These are phyloP conservation scores for Steinernema carpocapsae DNA, from an alignment of 2,888 invertebrate species.

Conservation along the genomic window DNA sequence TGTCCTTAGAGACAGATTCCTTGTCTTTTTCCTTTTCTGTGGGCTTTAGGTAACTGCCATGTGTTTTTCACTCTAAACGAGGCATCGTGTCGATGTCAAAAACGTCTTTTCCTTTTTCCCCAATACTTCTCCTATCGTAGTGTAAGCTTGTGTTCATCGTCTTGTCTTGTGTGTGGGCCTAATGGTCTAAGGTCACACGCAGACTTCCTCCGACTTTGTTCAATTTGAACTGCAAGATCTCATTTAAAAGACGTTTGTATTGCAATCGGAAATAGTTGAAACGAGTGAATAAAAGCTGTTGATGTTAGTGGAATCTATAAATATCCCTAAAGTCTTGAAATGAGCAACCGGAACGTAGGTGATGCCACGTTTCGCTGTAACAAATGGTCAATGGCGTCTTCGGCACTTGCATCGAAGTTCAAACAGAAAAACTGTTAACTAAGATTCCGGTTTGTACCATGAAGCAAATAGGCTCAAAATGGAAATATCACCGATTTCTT, in stretches of 20 bases:
- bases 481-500: too few species aligned
- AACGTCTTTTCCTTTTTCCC: background rate
- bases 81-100: constrained; percentile 25
- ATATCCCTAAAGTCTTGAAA: too few species aligned
- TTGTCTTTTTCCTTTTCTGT: constrained; percentile 6
- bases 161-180: background rate
- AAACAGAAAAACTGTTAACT: too few species aligned
- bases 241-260: constrained; percentile 30
- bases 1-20: constrained; percentile 12
- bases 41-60: constrained; percentile 35
- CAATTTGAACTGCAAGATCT: constrained; percentile 34
- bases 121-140: background rate
- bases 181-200: background rate
- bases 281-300: constrained; percentile 30
- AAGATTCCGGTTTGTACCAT: too few species aligned
- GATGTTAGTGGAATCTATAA: too few species aligned
- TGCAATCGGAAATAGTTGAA: constrained; percentile 10
- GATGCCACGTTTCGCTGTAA: too few species aligned
- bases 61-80: constrained; percentile 21
- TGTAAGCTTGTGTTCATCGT: background rate
- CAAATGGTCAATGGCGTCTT: too few species aligned
- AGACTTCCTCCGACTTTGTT: constrained; percentile 29
- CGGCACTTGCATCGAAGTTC: too few species aligned
- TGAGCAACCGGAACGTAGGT: too few species aligned
- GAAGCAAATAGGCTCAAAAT: too few species aligned